phyloP scores from a whole-genome alignment of 2,888 invertebrate species.

The Caenorhabditis sinica region DNA sequence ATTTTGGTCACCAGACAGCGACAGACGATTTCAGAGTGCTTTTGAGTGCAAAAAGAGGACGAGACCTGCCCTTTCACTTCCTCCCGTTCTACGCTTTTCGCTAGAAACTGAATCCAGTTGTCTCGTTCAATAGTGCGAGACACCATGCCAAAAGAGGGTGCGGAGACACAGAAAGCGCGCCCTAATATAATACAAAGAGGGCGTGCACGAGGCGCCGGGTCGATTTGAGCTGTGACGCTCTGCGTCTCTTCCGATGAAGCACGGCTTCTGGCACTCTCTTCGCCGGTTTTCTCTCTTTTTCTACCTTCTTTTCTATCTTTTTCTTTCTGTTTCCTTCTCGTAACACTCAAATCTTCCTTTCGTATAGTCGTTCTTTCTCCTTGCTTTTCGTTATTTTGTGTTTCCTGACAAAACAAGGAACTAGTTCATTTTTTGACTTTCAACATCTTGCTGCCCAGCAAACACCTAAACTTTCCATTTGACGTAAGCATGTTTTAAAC shows the following conservation, averaged over 20 bases:
- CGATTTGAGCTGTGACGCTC: constrained; percentile 54
- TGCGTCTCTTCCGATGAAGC: constrained; percentile 35
- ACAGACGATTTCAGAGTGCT: constrained; percentile 28
- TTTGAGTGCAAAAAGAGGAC: constrained; percentile 35
- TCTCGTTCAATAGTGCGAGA: background rate
- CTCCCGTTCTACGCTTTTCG: constrained; percentile 17
- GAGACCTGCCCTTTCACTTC: constrained; percentile 14
- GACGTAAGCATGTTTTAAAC: background rate
- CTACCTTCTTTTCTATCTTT: constrained; percentile 48
- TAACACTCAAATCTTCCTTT: constrained; percentile 50
- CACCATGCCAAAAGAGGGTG: background rate
- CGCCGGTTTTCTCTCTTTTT: constrained; percentile 47
- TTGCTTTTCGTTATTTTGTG: constrained; percentile 47
- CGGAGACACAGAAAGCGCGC: constrained; percentile 47
- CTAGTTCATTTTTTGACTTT: background rate
- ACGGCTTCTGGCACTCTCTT: constrained; percentile 3
- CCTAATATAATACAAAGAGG: constrained; percentile 49
- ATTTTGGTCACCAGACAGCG: constrained; percentile 13
- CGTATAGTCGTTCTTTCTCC: constrained; percentile 63
- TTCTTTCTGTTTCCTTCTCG: constrained; percentile 35
- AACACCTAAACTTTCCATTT: background rate
- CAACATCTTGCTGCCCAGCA: background rate
- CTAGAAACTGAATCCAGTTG: constrained; percentile 48
- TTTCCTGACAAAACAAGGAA: constrained; percentile 35
- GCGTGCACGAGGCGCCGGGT: constrained; percentile 62